Conservation (phyloP, 1,140 invertebrate genomes). For the Potamilus streckersoni region DNA sequence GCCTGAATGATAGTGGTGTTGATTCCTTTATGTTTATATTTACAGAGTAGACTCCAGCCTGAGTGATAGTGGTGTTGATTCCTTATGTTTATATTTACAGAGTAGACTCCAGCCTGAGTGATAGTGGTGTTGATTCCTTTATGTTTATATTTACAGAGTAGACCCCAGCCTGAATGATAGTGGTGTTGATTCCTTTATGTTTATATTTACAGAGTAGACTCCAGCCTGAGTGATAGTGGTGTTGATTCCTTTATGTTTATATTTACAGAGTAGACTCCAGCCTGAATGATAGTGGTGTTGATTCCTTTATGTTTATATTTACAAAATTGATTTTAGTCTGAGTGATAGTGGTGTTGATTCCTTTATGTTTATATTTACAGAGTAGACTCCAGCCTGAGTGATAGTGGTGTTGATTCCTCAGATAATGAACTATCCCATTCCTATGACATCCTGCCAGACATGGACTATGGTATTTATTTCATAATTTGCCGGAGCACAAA, state of each 20-base stretch:
- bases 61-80: conserved; percentile 43
- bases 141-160: neutral
- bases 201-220: neutral
- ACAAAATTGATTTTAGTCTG: neutral
- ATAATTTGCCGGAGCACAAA: too few relatives aligned
- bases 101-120: conserved; percentile 4
- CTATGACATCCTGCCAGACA: conserved; percentile 72
- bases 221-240: conserved; percentile 32
- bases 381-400: conserved; percentile 7
- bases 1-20: conserved; percentile 37
- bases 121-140: conserved; percentile 45
- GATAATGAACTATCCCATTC: conserved; percentile 61
- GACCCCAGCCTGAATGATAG: conserved; percentile 24
- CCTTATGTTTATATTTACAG: conserved; percentile 9
- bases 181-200: conserved; percentile 39
- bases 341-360: conserved; percentile 45
- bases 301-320: conserved; percentile 29
- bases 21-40: too few relatives aligned
- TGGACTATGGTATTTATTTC: conserved; percentile 72
- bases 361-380: conserved; percentile 12
- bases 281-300: conserved; percentile 38
- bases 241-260: conserved; percentile 30
- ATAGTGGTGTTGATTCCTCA: conserved; percentile 46
- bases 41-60: neutral
- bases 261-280: neutral